Conservation (phyloP, 1,140 invertebrate species). For the Agrypnia vestita region DNA sequence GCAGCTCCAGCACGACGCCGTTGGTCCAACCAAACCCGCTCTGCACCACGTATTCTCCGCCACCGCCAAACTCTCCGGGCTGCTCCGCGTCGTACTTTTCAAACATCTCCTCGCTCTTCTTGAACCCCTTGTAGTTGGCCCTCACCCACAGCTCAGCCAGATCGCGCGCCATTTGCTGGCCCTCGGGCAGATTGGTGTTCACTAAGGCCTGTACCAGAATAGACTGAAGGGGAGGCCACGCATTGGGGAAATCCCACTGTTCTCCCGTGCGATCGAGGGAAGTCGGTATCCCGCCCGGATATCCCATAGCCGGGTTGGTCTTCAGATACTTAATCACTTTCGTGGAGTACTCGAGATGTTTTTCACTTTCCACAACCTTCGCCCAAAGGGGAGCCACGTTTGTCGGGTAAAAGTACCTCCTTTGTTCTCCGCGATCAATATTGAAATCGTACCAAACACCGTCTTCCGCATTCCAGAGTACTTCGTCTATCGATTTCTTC, state of each 20-base stretch:
- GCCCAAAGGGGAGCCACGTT: constrained; percentile 85
- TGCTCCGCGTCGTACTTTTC: constrained; percentile 89
- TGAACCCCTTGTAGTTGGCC: constrained; percentile 77
- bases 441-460: constrained; percentile 88
- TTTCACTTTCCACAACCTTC: constrained; percentile 65
- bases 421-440: constrained; percentile 63
- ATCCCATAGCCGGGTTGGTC: constrained; percentile 69
- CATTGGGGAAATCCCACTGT: constrained; percentile 94
- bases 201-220: constrained; percentile 83
- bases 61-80: constrained; percentile 84
- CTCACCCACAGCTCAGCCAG: constrained; percentile 83
- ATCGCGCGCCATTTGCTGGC: constrained; percentile 77
- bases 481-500: constrained; percentile 75
- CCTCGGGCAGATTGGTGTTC: constrained; percentile 76
- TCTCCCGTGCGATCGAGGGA: constrained; percentile 81
- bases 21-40: constrained; percentile 97
- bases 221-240: constrained; percentile 89
- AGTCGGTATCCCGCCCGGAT: constrained; percentile 82
- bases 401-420: constrained; percentile 80
- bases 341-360: constrained; percentile 63
- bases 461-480: constrained; percentile 81
- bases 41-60: constrained; percentile 93
- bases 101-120: constrained; percentile 78
- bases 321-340: constrained; percentile 73
- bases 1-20: constrained; percentile 86